Conservation (phyloP, 2,888 invertebrate genomes). For the Drosophila acutilabella region DNA sequence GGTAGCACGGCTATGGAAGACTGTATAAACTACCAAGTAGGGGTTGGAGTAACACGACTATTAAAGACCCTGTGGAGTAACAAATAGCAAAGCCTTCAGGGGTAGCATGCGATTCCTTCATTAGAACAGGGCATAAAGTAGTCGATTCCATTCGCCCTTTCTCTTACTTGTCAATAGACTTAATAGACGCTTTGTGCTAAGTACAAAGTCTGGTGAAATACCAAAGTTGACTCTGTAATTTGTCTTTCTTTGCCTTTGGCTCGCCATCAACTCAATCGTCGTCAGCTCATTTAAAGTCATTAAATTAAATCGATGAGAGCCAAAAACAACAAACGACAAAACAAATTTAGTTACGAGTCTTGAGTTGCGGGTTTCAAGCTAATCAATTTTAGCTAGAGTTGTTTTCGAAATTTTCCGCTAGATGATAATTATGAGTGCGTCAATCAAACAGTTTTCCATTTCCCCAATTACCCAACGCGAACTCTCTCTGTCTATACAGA, state of each 20-base stretch:
- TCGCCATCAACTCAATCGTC: neutral
- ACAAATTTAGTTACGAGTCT: conserved; percentile 1
- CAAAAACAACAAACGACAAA: neutral
- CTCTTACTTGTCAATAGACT: too few relatives aligned
- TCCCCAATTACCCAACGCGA: conserved; percentile 5
- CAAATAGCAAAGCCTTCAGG: too few relatives aligned
- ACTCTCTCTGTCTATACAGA: neutral
- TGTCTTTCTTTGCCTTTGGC: neutral
- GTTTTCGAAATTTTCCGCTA: conserved; percentile 70
- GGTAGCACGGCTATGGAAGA: neutral
- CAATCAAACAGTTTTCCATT: conserved; percentile 56
- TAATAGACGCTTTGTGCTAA: too few relatives aligned
- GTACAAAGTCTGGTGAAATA: neutral
- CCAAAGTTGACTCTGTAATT: conserved; percentile 15
- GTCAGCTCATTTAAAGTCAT: neutral
- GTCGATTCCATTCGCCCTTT: too few relatives aligned
- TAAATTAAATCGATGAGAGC: conserved; percentile 1
- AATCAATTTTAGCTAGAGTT: conserved; percentile 45
- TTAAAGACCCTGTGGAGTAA: too few relatives aligned
- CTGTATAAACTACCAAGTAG: neutral
- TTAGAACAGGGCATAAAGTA: too few relatives aligned
- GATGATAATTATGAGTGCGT: conserved; percentile 60
- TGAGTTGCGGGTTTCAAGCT: conserved; percentile 1
- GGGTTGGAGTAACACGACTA: too few relatives aligned
- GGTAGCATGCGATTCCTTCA: too few relatives aligned